These are phyloP conservation scores for Dasysyrphus tricinctus DNA, from an alignment of 2,888 invertebrate species.

Conservation along the genomic window DNA sequence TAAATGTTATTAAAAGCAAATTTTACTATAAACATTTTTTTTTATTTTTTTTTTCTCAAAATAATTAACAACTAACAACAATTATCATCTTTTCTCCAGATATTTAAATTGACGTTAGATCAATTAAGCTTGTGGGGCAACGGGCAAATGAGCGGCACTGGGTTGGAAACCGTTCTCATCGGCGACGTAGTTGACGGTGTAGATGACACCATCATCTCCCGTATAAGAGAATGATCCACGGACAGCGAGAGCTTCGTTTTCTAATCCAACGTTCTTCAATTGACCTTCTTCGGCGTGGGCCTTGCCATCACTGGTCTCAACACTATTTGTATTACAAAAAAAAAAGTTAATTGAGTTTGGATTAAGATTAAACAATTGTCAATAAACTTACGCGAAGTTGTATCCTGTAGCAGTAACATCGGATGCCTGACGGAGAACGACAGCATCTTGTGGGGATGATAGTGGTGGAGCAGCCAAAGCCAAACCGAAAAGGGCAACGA, in stretches of 20 bases:
- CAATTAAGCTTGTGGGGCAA: slow-evolving; percentile 76
- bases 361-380: neutral
- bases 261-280: slow-evolving; percentile 84
- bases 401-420: slow-evolving; percentile 28
- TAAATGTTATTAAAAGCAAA: neutral
- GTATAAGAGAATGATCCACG: slow-evolving; percentile 84
- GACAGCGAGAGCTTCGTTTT: slow-evolving; percentile 84
- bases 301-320: slow-evolving; percentile 84
- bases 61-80: slow-evolving; percentile 30
- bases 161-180: slow-evolving; percentile 83
- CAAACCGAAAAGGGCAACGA: slow-evolving; percentile 77
- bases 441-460: neutral
- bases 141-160: slow-evolving; percentile 83
- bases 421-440: slow-evolving; percentile 18
- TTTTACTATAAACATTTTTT: neutral
- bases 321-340: slow-evolving; percentile 80
- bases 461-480: slow-evolving; percentile 43
- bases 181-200: slow-evolving; percentile 84
- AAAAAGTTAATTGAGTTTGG: neutral
- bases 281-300: slow-evolving; percentile 84
- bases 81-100: slow-evolving; percentile 15
- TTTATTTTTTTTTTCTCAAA: slow-evolving; percentile 9
- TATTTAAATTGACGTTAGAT: neutral
- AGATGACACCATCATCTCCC: slow-evolving; percentile 85
- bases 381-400: slow-evolving; percentile 55